A percentile compares a stretch with the other conserved stretches of the same genome.
Evolutionary conservation across 2,113 vertebrate species (phyloP).

Genomic region (Euleptes europaea): DNA sequence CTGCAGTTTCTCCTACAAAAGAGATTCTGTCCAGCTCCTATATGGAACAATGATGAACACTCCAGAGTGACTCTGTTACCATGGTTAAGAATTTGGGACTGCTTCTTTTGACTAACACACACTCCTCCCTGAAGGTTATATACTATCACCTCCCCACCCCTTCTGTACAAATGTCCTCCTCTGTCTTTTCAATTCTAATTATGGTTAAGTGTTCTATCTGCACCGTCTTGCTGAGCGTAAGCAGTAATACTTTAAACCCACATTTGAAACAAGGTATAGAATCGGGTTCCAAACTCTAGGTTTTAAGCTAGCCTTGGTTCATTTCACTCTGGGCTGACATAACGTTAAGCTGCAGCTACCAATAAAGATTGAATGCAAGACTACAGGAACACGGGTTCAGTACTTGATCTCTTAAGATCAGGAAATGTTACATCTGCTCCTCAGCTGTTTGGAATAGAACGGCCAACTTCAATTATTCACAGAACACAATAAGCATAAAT

Average conservation of each 20-base stretch:
- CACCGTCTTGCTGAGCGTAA: neutral
- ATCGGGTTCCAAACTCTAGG: neutral
- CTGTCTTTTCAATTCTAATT: neutral
- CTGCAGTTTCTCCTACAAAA: neutral
- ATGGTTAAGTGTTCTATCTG: neutral
- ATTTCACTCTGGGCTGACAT: neutral
- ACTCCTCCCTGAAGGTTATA: neutral
- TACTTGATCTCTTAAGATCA: no score
- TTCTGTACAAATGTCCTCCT: neutral
- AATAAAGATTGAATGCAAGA: neutral
- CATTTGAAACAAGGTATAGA: neutral
- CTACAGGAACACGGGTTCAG: no score
- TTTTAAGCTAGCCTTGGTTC: neutral
- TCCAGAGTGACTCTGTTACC: constrained; percentile 33
- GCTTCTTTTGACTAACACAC: neutral
- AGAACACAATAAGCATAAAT: constrained; percentile 41
- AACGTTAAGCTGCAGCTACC: neutral
- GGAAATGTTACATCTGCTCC: neutral
- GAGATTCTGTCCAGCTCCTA: constrained; percentile 10
- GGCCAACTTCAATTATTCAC: constrained; percentile 39
- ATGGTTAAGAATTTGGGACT: neutral
- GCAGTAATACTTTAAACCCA: no score
- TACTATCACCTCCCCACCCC: no score
- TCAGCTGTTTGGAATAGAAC: constrained; percentile 32
- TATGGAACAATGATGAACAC: constrained; percentile 48